Evolutionary conservation across 2,113 vertebrate species (phyloP), one percentile per base, ranked within the genome.

Genomic region (Thunnus thynnus): DNA sequence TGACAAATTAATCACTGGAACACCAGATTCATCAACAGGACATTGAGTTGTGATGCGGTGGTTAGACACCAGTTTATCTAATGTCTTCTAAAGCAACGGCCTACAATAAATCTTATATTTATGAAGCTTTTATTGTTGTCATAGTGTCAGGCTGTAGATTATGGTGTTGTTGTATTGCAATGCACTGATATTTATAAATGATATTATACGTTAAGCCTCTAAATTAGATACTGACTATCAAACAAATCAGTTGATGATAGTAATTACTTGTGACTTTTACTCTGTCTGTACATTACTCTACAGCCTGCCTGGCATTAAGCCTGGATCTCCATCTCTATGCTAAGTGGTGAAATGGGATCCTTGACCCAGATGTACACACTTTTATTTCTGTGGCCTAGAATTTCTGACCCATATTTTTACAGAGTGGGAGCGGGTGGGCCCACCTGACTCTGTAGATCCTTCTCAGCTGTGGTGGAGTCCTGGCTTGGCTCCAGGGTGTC

Each of bases 361-460:
- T 30, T 74, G 80, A 86, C 89, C 82, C 87, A 89, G 47, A 85
- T 88, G 67, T 73, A 75, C 56, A 22, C 22, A 55, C 47, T 67
- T 64, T 86, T 10, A 70, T 88, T 54, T 89, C 67, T 30, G 61
- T 73, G 76, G 72, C 56, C 72, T 70, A 67, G 83, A 86, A 85
- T 88, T 56, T 82, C 48, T 86, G 89, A 91, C 91, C 88, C 67
- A 87, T 44, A 84, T 91, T 75, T 22, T 32, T 17, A 17, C 55
- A 36, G 7, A 7, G 1, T 22, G 67, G 11, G 25, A n/a, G 27
- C 0, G 1, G 9, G 16, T 3, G n/a, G 46, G 1, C 89, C 86
- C 81, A 95, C 93, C 93, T 94, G 91, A 90, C 75, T 81, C 64
- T 87, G 76, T 46, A 71, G 72, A 71, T 85, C 80, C 66, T 47